Conservation (phyloP, 2,888 invertebrate genomes). For the Allolobophora icterica region DNA sequence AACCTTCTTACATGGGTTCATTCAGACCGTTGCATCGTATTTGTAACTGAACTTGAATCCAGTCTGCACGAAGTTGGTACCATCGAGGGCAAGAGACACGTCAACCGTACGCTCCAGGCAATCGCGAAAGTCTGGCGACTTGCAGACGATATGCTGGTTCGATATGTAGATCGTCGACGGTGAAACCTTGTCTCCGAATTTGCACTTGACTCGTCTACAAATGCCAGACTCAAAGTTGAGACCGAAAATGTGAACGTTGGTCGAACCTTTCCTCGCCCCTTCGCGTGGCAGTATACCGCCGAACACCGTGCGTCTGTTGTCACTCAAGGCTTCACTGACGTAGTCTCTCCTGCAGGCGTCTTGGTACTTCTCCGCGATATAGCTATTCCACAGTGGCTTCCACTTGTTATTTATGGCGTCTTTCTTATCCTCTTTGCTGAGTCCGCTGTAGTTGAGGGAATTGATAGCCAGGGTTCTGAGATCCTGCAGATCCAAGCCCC, state of each 20-base stretch:
- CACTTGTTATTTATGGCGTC: conserved; percentile 48
- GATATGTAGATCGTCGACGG: conserved; percentile 38
- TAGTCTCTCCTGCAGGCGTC: conserved; percentile 42
- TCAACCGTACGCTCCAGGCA: neutral
- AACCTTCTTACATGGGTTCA: neutral
- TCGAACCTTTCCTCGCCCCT: conserved; percentile 39
- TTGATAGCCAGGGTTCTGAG: conserved; percentile 49
- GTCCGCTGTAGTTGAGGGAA: conserved; percentile 48
- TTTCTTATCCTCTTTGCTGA: conserved; percentile 42
- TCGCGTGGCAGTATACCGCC: conserved; percentile 42
- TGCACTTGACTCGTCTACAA: conserved; percentile 44
- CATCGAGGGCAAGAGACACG: neutral
- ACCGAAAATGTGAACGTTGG: conserved; percentile 48
- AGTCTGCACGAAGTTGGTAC: neutral
- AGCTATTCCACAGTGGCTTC: conserved; percentile 46
- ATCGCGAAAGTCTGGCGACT: conserved; percentile 36
- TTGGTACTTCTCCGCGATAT: conserved; percentile 40
- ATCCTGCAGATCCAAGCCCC: conserved; percentile 51
- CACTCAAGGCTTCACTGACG: neutral
- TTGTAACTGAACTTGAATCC: neutral
- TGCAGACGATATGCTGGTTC: conserved; percentile 45
- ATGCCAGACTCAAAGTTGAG: conserved; percentile 46
- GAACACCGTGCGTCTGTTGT: conserved; percentile 23
- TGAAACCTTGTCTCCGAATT: conserved; percentile 40
- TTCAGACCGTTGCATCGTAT: neutral